A percentile compares a stretch with the other conserved stretches of the same genome.
Conservation (phyloP, 2,113 vertebrate genomes). For the Dryoscopus gambensis region DNA sequence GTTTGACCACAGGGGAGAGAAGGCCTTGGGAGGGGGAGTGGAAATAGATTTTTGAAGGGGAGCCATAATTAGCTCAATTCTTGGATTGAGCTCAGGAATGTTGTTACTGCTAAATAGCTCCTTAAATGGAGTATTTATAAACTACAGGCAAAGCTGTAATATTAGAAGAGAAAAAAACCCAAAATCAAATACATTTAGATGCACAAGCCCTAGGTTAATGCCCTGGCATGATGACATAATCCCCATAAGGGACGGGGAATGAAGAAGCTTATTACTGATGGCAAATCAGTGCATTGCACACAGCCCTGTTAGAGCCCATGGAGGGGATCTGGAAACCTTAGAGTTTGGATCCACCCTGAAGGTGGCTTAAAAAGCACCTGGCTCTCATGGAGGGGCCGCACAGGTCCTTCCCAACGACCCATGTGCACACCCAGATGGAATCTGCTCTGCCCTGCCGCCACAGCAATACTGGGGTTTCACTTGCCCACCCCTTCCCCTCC, state of each 20-base stretch:
- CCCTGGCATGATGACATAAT: constrained; percentile 19
- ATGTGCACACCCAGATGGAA: fast-evolving
- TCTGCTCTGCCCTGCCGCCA: background rate
- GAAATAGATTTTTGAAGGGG: constrained; percentile 45
- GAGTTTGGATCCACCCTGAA: background rate
- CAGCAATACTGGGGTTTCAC: background rate
- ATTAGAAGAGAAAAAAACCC: constrained; percentile 37
- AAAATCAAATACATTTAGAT: constrained; percentile 25
- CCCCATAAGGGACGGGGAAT: background rate
- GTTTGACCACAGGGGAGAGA: background rate
- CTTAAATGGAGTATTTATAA: constrained; percentile 65
- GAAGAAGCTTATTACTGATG: background rate
- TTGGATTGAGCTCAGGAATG: constrained; percentile 56
- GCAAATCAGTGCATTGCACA: background rate
- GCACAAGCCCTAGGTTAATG: constrained; percentile 13
- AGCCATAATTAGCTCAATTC: constrained; percentile 58
- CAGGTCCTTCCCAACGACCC: background rate
- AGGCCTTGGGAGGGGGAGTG: background rate
- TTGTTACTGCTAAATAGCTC: constrained; percentile 61
- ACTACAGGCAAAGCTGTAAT: constrained; percentile 22
- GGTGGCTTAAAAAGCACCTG: background rate
- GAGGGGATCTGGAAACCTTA: background rate
- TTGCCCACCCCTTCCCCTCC: background rate
- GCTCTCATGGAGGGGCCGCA: background rate
- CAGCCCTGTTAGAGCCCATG: background rate